These are phyloP conservation scores for Parazoanthus darwini DNA, from an alignment of 92 coral and sea anemone genomes.

Conservation along the genomic window DNA sequence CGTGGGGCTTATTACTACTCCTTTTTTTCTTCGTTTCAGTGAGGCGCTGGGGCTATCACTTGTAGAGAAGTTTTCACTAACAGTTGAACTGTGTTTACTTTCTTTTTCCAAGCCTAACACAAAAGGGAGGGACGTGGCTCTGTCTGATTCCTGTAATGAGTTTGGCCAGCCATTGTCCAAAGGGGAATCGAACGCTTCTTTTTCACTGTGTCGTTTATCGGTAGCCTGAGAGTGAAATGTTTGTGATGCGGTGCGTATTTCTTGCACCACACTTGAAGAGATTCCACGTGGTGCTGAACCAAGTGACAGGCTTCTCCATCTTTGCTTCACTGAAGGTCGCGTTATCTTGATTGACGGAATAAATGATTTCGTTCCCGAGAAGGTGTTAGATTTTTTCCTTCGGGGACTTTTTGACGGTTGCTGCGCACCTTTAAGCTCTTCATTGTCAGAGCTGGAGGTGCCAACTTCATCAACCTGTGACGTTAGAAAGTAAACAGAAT, in stretches of 20 bases:
- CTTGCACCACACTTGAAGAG: not conserved
- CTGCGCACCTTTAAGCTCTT: not conserved
- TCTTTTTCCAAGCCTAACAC: not conserved
- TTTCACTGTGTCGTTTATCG: not conserved
- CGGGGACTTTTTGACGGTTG: not conserved
- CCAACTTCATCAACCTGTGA: not conserved
- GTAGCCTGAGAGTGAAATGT: not conserved
- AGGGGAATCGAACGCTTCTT: not conserved
- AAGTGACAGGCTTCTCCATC: slow-evolving; percentile 5
- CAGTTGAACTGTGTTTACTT: not conserved
- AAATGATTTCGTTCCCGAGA: not conserved
- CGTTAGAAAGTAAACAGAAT: not conserved
- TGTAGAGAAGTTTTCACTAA: not conserved
- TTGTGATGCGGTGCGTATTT: not conserved
- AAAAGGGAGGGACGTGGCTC: too few relatives aligned
- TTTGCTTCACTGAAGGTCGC: not conserved
- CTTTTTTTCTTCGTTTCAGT: not conserved
- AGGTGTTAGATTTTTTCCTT: not conserved
- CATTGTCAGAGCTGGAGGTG: not conserved
- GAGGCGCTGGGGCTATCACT: not conserved
- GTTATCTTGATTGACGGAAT: slow-evolving; percentile 1
- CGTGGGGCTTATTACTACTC: not conserved
- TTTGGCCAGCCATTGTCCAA: not conserved
- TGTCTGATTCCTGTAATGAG: not conserved
- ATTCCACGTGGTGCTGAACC: not conserved